phyloP scores from a whole-genome alignment of 2,113 vertebrate species.

The Callospermophilus lateralis region DNA sequence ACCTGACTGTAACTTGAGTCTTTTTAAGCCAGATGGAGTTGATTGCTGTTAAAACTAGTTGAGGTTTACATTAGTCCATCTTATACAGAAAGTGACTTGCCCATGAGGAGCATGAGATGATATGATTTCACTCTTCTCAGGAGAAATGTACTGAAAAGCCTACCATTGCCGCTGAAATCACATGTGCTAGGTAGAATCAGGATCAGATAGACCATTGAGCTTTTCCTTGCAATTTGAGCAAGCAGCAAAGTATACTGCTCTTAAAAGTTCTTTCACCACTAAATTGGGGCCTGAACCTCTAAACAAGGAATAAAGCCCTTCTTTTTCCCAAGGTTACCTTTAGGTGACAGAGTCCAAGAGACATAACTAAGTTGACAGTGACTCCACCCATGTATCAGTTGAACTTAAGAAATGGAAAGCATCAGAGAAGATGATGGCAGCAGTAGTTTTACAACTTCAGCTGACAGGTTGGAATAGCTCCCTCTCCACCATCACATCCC shows the following conservation, averaged over 20 bases:
- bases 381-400: too few relatives aligned
- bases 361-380: too few relatives aligned
- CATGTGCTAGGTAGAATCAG: slow-evolving; percentile 93
- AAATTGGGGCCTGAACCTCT: slow-evolving; percentile 96
- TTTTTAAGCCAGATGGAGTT: neutral
- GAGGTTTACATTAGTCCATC: slow-evolving; percentile 98
- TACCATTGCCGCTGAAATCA: slow-evolving; percentile 63
- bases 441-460: neutral
- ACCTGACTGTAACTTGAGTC: neutral
- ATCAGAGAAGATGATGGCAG: neutral
- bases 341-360: too few relatives aligned
- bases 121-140: slow-evolving; percentile 97
- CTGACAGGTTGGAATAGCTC: neutral
- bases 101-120: slow-evolving; percentile 98
- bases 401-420: too few relatives aligned
- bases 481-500: too few relatives aligned
- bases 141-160: slow-evolving; percentile 99
- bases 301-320: slow-evolving; percentile 96
- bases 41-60: slow-evolving; percentile 77
- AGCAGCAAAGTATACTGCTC: slow-evolving; percentile 97
- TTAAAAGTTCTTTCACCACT: slow-evolving; percentile 95
- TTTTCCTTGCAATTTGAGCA: slow-evolving; percentile 87
- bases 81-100: slow-evolving; percentile 99
- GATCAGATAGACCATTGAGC: slow-evolving; percentile 87
- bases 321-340: slow-evolving; percentile 95